phyloP scores from a whole-genome alignment of 2,113 vertebrate genomes.

The Beaufortia kweichowensis region DNA sequence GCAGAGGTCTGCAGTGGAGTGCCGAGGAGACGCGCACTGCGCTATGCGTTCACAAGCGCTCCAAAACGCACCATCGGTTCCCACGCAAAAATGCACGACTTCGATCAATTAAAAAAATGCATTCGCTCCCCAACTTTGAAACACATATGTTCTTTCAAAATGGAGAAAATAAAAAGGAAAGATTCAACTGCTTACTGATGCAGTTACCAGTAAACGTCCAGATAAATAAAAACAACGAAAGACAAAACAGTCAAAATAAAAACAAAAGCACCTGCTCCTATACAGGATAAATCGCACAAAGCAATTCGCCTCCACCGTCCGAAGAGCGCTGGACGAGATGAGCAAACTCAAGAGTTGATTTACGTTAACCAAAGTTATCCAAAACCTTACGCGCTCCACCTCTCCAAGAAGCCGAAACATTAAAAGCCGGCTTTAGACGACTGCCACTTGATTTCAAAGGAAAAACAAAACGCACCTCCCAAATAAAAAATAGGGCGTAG shows the following conservation, averaged over 20 bases:
- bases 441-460: not conserved
- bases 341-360: not conserved
- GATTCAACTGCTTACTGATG: not conserved
- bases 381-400: slow-evolving; percentile 11
- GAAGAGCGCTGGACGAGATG: not conserved
- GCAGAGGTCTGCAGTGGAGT: slow-evolving; percentile 14
- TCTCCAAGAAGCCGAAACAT: slow-evolving; percentile 22
- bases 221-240: slow-evolving; percentile 30
- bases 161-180: not conserved
- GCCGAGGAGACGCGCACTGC: not conserved
- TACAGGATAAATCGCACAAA: not conserved
- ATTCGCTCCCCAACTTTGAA: not conserved
- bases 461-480: slow-evolving; percentile 14
- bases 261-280: slow-evolving; percentile 17
- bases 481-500: slow-evolving; percentile 12
- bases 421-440: slow-evolving; percentile 15
- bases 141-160: slow-evolving; percentile 6
- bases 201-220: not conserved
- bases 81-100: not conserved
- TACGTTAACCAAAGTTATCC: slow-evolving; percentile 29
- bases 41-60: slow-evolving; percentile 22
- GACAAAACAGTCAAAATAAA: not conserved
- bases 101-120: not conserved
- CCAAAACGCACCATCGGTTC: slow-evolving; percentile 11
- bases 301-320: not conserved